Base-by-base conservation (phyloP, 2,797 vertebrate species). In the Podargus strigoides region DNA sequence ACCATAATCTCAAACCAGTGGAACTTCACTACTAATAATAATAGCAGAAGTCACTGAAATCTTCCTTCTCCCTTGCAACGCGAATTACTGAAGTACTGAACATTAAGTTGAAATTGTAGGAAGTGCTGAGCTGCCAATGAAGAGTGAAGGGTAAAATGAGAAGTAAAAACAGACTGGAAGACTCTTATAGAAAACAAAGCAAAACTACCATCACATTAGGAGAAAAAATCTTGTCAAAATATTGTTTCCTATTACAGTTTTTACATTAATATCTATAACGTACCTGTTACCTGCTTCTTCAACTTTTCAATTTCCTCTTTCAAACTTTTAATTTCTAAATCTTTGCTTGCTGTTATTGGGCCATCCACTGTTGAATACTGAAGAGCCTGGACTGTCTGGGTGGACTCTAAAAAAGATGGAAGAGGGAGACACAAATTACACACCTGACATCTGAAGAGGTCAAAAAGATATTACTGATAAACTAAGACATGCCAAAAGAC, bases 301-400 rank as follows among this genome's bases (percentile, higher is more conserved):
- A 99, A 97, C 87, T 98, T 98, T 96, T 99, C 99, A 49, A 99
- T 99, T 98, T 99, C 99, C 68, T 98, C 99, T 97, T 99, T 99
- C 92, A 99, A 98, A 92, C 97, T 98, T 97, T 98, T 98, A 94
- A 99, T 99, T 98, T 99, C 99, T 95, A 98, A 97, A 97, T 99
- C 99, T 97, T 98, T 99, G 98, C 97, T 99, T 66, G 97, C 92
- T 85, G 95, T 98, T 91, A 98, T 79, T 21, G 98, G 98, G 15
- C 98, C 98, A 79, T 99, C 99, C 8, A 98, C 98, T 47, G 98
- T 97, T 28, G 98, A 98, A 96, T 99, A 98, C 91, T 99, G 99
- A 50, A 99, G 96, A 30, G 98, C 98, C 97, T 99, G 99, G 42
- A 99, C 98, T 6, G 99, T 98, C 97, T 99, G 99, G 6, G 99